A percentile compares a stretch with the other conserved stretches of the same genome.
These are phyloP conservation scores for Gobiocypris rarus DNA, from an alignment of 2,113 vertebrate species.

Conservation along the genomic window DNA sequence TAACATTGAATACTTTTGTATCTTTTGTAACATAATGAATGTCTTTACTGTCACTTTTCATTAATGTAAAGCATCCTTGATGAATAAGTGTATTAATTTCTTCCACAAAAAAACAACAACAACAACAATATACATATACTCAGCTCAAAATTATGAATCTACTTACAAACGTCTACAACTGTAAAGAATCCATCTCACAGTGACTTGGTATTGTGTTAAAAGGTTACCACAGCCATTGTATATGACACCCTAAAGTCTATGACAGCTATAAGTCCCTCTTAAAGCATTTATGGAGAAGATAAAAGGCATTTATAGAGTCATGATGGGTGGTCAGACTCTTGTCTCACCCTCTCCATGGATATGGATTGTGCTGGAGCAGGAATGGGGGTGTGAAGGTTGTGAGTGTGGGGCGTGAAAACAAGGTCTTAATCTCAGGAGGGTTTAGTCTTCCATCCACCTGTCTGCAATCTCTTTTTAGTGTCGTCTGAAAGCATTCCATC, in stretches of 20 bases:
- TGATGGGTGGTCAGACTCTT: constrained; percentile 7
- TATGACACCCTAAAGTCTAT: constrained; percentile 20
- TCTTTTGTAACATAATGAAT: no score
- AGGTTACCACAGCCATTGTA: not conserved
- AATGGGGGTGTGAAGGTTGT: constrained; percentile 22
- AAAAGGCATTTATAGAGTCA: constrained; percentile 16
- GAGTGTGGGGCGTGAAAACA: not conserved
- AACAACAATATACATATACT: no score
- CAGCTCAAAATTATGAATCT: not conserved
- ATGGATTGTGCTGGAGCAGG: constrained; percentile 31
- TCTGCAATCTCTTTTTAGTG: not conserved
- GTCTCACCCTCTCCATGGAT: constrained; percentile 25
- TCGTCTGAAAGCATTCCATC: constrained; percentile 36
- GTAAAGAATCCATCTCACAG: not conserved
- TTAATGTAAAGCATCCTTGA: no score
- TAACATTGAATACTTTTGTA: no score
- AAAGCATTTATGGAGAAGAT: constrained; percentile 4
- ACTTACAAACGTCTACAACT: not conserved
- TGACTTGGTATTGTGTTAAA: not conserved
- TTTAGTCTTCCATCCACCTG: constrained; percentile 35
- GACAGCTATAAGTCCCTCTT: constrained; percentile 2
- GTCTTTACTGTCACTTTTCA: no score
- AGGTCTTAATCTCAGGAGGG: constrained; percentile 42
- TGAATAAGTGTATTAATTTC: no score
- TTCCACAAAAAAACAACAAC: no score